Conservation (phyloP, 2,113 vertebrate genomes). For the Passer domesticus region DNA sequence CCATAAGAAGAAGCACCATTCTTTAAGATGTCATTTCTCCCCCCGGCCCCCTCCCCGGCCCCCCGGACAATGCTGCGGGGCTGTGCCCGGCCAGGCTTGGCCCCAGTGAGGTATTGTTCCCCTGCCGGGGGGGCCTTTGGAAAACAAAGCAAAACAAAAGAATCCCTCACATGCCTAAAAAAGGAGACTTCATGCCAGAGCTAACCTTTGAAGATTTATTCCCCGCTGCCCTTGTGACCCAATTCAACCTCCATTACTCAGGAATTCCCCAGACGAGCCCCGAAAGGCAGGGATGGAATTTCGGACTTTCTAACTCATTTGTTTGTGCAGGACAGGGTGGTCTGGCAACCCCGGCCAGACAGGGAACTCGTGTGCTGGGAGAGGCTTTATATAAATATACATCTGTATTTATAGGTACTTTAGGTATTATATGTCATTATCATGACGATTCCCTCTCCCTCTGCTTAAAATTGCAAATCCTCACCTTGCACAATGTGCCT, state of each 20-base stretch:
- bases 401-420: constrained; percentile 32
- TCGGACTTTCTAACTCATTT: constrained; percentile 82
- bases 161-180: constrained; percentile 66
- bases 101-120: constrained; percentile 51
- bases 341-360: constrained; percentile 72
- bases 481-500: constrained; percentile 45
- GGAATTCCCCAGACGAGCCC: constrained; percentile 79
- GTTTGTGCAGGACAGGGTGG: constrained; percentile 84
- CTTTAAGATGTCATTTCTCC: constrained; percentile 57
- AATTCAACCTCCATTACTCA: constrained; percentile 84
- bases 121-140: background rate
- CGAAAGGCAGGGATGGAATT: constrained; percentile 79
- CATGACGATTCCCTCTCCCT: constrained; percentile 15
- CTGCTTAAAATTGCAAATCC: constrained; percentile 69
- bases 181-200: constrained; percentile 70
- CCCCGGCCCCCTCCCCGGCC: background rate
- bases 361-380: constrained; percentile 65
- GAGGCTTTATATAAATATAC: constrained; percentile 44
- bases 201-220: constrained; percentile 72
- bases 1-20: constrained; percentile 40
- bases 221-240: constrained; percentile 73
- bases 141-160: constrained; percentile 70
- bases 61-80: constrained; percentile 1
- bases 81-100: constrained; percentile 29
- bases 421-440: constrained; percentile 17